Conservation (phyloP, 2,113 vertebrate species). For the Willisornis vidua region DNA sequence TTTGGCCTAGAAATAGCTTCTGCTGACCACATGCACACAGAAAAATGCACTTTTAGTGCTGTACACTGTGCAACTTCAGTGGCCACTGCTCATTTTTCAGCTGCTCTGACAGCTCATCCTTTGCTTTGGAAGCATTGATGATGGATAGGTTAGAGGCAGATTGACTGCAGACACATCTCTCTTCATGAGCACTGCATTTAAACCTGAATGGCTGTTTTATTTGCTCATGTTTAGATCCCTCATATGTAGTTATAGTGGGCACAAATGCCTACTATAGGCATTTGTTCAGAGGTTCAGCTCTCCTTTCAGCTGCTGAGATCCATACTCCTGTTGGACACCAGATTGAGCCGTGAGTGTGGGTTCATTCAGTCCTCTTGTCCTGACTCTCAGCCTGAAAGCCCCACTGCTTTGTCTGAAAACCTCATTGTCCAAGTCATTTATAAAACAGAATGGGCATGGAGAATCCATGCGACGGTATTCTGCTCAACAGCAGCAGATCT, state of each 20-base stretch:
- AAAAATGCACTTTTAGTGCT: not conserved
- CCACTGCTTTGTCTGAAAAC: slow-evolving; percentile 41
- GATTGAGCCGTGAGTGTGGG: not conserved
- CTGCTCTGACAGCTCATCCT: not conserved
- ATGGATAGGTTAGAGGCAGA: not conserved
- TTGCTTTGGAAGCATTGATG: not conserved
- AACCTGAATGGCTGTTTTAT: not conserved
- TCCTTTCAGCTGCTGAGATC: slow-evolving; percentile 12
- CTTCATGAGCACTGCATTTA: not conserved
- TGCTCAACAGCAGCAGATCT: slow-evolving; percentile 38
- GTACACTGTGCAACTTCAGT: not conserved
- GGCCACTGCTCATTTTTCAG: not conserved
- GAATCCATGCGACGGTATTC: slow-evolving; percentile 46
- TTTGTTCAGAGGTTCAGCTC: not conserved
- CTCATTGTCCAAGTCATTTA: slow-evolving; percentile 49
- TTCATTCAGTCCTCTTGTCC: slow-evolving; percentile 19
- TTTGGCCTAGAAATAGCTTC: not conserved
- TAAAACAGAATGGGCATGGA: slow-evolving; percentile 54
- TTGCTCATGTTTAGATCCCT: not conserved
- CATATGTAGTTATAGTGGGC: not conserved
- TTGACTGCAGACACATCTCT: not conserved
- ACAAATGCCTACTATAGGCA: not conserved
- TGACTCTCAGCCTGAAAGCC: slow-evolving; percentile 22
- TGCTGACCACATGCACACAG: not conserved
- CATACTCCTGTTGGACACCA: not conserved